Conservation (phyloP, 2,888 invertebrate genomes). For the Erebia ligea region DNA sequence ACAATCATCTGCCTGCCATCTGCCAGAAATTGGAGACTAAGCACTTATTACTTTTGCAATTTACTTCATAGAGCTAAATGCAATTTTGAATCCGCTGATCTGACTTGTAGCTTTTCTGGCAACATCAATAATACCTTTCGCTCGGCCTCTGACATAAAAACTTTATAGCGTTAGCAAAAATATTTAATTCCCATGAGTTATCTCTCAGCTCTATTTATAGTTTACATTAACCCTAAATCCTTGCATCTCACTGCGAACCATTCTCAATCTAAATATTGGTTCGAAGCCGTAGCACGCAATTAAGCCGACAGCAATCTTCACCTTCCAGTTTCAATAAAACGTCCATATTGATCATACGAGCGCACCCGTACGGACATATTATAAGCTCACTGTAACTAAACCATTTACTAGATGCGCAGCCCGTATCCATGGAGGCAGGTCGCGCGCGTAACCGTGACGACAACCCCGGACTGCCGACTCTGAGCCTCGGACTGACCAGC, state of each 20-base stretch:
- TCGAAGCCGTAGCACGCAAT: constrained; percentile 43
- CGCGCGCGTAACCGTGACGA: constrained; percentile 75
- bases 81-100: background rate
- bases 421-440: constrained; percentile 76
- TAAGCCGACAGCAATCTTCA: constrained; percentile 53
- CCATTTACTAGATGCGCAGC: constrained; percentile 55
- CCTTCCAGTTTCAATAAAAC: constrained; percentile 55
- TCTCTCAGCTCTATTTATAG: constrained; percentile 25
- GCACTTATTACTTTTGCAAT: background rate
- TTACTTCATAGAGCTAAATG: background rate
- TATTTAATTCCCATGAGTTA: constrained; percentile 10
- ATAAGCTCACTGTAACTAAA: constrained; percentile 52
- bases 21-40: constrained; percentile 9
- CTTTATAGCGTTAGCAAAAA: constrained; percentile 8
- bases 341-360: constrained; percentile 55
- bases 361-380: constrained; percentile 61
- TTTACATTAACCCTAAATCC: constrained; percentile 8
- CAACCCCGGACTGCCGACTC: constrained; percentile 64
- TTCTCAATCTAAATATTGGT: constrained; percentile 40
- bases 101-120: background rate
- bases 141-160: constrained; percentile 12
- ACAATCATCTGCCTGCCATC: constrained; percentile 27
- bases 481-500: constrained; percentile 74
- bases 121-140: constrained; percentile 1
- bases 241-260: constrained; percentile 5